Conservation (phyloP, 1,140 invertebrate species). For the Drosophila micromelanica region DNA sequence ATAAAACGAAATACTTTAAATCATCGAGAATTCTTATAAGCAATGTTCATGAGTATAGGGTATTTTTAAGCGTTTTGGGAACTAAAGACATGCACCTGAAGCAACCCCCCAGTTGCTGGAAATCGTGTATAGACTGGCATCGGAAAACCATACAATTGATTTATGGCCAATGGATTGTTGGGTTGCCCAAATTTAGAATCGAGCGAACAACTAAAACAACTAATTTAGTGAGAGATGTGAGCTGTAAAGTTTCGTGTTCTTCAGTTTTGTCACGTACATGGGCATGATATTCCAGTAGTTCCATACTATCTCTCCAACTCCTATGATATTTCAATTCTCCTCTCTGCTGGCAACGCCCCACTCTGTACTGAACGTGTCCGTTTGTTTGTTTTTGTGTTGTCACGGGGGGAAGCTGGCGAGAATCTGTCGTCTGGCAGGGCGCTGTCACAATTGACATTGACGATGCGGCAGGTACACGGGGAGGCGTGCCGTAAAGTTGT, state of each 20-base stretch:
- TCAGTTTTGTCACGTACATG: slow-evolving; percentile 79
- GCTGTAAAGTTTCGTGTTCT: slow-evolving; percentile 58
- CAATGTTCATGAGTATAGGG: slow-evolving; percentile 4
- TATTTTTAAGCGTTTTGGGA: slow-evolving; percentile 7
- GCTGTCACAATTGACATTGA: slow-evolving; percentile 82
- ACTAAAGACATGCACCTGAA: slow-evolving; percentile 58
- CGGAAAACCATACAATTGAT: slow-evolving; percentile 71
- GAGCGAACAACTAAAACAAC: slow-evolving; percentile 68
- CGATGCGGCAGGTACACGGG: slow-evolving; percentile 77
- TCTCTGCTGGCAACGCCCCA: neutral
- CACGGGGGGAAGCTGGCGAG: slow-evolving; percentile 17
- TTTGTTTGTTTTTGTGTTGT: slow-evolving; percentile 70
- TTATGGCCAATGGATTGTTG: slow-evolving; percentile 79
- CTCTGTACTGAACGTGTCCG: slow-evolving; percentile 53
- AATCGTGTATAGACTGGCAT: slow-evolving; percentile 47
- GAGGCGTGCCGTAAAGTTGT: slow-evolving; percentile 78
- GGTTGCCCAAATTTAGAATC: slow-evolving; percentile 67
- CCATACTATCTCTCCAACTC: slow-evolving; percentile 3
- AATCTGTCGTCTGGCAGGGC: slow-evolving; percentile 53
- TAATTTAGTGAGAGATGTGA: slow-evolving; percentile 69
- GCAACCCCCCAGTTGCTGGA: slow-evolving; percentile 16
- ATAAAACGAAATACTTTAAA: too few species aligned
- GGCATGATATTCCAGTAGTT: slow-evolving; percentile 56
- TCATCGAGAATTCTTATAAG: too few species aligned
- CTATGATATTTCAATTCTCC: neutral